These are phyloP conservation scores for Todiramphus chloris DNA, from an alignment of 2,113 vertebrate genomes.

Conservation along the genomic window DNA sequence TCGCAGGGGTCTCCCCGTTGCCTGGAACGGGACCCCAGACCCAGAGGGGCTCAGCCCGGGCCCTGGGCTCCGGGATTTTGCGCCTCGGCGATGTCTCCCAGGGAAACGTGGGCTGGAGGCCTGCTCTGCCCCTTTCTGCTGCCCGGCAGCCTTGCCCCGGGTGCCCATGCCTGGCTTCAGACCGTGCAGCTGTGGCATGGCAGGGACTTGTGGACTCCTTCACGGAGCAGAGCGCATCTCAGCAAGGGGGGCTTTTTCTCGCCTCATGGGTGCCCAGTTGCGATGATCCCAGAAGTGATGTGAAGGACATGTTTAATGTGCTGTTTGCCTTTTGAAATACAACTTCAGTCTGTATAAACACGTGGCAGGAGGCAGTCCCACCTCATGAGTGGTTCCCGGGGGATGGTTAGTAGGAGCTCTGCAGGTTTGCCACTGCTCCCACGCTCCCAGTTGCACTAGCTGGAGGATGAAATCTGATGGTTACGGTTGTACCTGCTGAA, in stretches of 20 bases:
- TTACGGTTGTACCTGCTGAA: not conserved
- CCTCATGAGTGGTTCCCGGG: not conserved
- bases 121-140: not conserved
- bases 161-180: not conserved
- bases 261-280: not conserved
- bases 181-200: not conserved
- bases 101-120: not conserved
- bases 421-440: not conserved
- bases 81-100: not conserved
- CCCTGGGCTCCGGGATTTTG: not conserved
- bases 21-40: not conserved
- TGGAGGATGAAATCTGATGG: not conserved
- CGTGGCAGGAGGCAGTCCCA: not conserved
- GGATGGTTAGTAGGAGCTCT: not conserved
- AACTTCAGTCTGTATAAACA: not conserved
- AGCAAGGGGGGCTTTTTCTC: not conserved
- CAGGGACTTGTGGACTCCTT: not conserved
- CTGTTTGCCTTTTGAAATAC: not conserved
- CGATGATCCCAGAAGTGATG: not conserved
- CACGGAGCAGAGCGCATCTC: fast-evolving
- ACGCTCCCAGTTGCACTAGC: not conserved
- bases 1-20: too few relatives aligned
- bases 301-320: not conserved
- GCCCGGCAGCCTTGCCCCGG: not conserved
- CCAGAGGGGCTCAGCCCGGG: not conserved